Base-by-base conservation (phyloP, 2,797 vertebrate species). In the Dermochelys coriacea region DNA sequence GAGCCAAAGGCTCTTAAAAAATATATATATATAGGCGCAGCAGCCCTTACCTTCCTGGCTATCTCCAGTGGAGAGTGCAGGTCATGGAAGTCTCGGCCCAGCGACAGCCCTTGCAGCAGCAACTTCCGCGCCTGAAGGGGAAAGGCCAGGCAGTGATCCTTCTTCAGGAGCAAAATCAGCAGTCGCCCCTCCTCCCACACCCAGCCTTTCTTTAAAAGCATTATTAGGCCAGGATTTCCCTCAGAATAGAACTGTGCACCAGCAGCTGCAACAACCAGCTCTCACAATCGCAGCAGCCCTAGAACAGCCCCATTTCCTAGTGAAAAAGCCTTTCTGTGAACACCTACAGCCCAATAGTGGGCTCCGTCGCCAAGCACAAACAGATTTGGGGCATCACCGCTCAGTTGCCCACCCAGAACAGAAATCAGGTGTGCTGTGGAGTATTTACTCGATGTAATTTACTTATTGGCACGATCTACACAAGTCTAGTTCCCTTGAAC, bases 241-340 rank as follows among this genome's bases (percentile, higher is more conserved):
- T 85, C 88, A 86, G 93, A 84, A 0, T 0, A 83, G 80, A 93
- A 93, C 90, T 89, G 93, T 77, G 80, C 61, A 94, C 68, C 2
- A 1, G 59, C 85, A 95, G 51, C 51, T 75, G 88, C 80, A 87
- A 71, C 86, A 52, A 52, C 94, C 86, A 92, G 84, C 68, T 82
- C 82, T 96, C 74, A 54, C 89, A 88, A 90, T 93, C 80, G 91
- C 1, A 52, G 1, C 82, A 87, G 80, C 91, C 80, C 19, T 87
- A 81, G 88, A 93, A 91, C 71, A 88, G 82, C 80, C 54, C 82
- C 61, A 89, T 82, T 75, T 79, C 79, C 79, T 84, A 7, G 47
- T 85, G 86, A 93, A 96, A 94, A 91, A 87, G 49, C 51, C 29
- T 51, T 75, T 90, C 96, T 54, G 91, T 87, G 94, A 95, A 97